These are phyloP conservation scores for Microplitis mediator DNA, from an alignment of 1,140 invertebrate species.

Conservation along the genomic window DNA sequence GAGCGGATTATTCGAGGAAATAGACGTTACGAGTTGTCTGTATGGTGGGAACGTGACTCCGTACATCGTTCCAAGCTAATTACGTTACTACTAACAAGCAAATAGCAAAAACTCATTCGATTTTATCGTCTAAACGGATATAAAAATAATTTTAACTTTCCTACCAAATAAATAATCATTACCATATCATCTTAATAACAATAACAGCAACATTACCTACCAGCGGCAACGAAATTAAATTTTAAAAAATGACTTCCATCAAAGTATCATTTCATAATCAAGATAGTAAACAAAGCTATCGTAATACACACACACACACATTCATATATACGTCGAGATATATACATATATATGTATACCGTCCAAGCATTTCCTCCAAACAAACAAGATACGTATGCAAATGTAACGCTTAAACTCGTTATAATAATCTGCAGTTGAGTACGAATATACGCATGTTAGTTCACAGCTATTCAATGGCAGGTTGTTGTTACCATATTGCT, in stretches of 20 bases:
- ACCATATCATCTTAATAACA: too few species aligned
- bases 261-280: too few species aligned
- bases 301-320: background rate
- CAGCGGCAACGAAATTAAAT: too few species aligned
- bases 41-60: constrained; percentile 1
- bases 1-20: constrained; percentile 3
- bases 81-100: constrained; percentile 9
- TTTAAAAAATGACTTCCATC: too few species aligned
- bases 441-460: too few species aligned
- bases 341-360: background rate
- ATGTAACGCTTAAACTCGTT: constrained; percentile 38
- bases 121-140: background rate
- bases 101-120: constrained; percentile 1
- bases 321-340: background rate
- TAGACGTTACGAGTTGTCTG: background rate
- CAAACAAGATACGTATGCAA: constrained; percentile 38
- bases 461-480: background rate
- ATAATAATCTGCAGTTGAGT: constrained; percentile 38
- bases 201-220: too few species aligned
- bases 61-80: constrained; percentile 8
- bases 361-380: constrained; percentile 16
- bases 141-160: background rate
- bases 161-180: too few species aligned
- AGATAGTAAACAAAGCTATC: too few species aligned
- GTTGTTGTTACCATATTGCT: constrained; percentile 4